Percentiles rank a stretch among this genome's conserved stretches.
Conservation (phyloP, 2,113 vertebrate species). For the Nesogale talazaci region DNA sequence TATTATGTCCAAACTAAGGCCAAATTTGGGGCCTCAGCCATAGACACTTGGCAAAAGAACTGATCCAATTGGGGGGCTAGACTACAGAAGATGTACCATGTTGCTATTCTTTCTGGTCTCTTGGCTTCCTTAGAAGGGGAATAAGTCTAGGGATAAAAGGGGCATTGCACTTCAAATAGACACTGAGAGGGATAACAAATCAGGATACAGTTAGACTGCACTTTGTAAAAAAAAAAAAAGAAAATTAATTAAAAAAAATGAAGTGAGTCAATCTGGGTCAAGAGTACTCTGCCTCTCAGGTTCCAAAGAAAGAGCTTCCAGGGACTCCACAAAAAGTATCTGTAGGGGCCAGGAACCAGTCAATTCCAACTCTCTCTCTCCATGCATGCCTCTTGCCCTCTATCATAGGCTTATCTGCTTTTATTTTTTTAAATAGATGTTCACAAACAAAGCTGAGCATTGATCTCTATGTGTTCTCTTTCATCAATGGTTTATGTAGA, state of each 20-base stretch:
- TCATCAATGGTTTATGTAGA: neutral
- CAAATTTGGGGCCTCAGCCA: accelerated
- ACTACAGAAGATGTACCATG: too few relatives aligned
- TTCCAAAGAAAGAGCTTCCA: neutral
- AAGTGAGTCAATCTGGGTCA: neutral
- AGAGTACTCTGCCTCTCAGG: neutral
- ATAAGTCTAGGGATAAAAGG: neutral
- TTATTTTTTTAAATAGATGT: neutral
- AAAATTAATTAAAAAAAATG: neutral
- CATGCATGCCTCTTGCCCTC: accelerated
- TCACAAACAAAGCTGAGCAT: neutral
- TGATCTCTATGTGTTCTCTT: neutral
- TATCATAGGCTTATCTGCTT: neutral
- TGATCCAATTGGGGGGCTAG: neutral
- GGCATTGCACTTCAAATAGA: accelerated
- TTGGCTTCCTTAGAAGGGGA: neutral
- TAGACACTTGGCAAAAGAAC: neutral
- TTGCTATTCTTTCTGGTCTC: neutral
- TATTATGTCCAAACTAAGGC: neutral
- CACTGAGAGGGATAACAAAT: too few relatives aligned
- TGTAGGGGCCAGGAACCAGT: neutral
- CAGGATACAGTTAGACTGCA: neutral
- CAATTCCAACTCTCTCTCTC: neutral
- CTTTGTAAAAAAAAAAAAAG: neutral
- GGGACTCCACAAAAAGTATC: neutral